Conservation (phyloP, 1,140 invertebrate genomes). For the Leptoteleia sp. region DNA sequence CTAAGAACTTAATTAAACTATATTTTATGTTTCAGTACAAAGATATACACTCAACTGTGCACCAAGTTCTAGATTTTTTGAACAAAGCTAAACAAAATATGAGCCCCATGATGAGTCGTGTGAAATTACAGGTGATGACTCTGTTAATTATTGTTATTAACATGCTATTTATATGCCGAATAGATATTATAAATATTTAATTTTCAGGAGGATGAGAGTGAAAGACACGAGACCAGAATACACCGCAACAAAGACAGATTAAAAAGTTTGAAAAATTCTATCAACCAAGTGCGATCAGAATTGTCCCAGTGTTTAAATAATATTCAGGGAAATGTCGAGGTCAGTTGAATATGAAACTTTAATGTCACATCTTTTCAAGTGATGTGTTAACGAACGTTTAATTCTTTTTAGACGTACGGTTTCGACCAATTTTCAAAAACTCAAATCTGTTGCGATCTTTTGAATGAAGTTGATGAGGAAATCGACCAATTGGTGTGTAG, state of each 20-base stretch:
- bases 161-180: too few relatives aligned
- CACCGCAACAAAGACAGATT: slow-evolving; percentile 69
- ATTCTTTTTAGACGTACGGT: slow-evolving; percentile 62
- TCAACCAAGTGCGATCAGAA: slow-evolving; percentile 72
- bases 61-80: slow-evolving; percentile 70
- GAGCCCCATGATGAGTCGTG: slow-evolving; percentile 63
- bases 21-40: slow-evolving; percentile 66
- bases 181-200: background rate
- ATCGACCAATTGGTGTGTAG: slow-evolving; percentile 73
- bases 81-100: slow-evolving; percentile 70
- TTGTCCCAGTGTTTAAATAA: slow-evolving; percentile 64
- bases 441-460: slow-evolving; percentile 67
- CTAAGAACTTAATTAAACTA: background rate
- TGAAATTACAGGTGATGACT: slow-evolving; percentile 72
- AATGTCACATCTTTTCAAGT: too few relatives aligned
- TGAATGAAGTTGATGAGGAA: slow-evolving; percentile 72
- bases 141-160: too few relatives aligned
- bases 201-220: slow-evolving; percentile 73
- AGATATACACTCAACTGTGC: slow-evolving; percentile 69
- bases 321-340: slow-evolving; percentile 66
- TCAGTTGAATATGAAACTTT: slow-evolving; percentile 1
- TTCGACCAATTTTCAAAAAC: slow-evolving; percentile 61
- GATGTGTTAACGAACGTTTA: too few relatives aligned
- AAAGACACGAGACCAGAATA: slow-evolving; percentile 71
- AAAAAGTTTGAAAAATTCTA: slow-evolving; percentile 77